phyloP scores from a whole-genome alignment of 2,113 vertebrate genomes.

The Pelecanus crispus region DNA sequence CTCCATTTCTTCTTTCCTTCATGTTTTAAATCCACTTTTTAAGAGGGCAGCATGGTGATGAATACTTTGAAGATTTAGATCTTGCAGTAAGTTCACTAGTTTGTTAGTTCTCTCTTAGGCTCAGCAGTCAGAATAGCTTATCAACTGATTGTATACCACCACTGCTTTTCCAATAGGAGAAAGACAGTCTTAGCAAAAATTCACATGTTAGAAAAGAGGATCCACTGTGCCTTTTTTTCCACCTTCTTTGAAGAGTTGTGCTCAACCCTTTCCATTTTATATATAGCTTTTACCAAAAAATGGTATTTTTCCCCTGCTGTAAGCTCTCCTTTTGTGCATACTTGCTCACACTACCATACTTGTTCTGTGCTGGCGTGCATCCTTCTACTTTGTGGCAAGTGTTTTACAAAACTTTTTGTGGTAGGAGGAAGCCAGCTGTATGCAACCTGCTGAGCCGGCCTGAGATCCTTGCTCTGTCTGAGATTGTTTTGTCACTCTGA shows the following conservation, averaged over 20 bases:
- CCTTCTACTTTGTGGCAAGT: not conserved
- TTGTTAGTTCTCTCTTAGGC: not conserved
- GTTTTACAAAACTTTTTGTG: not conserved
- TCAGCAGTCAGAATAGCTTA: not conserved
- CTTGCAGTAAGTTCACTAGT: not conserved
- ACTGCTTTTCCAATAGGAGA: not conserved
- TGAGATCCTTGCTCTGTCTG: not conserved
- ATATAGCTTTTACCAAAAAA: not conserved
- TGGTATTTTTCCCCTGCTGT: fast-evolving
- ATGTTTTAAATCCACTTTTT: not conserved
- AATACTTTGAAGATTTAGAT: not conserved
- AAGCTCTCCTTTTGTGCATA: not conserved
- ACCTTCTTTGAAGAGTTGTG: not conserved
- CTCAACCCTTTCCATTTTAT: not conserved
- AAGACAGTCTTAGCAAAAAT: not conserved
- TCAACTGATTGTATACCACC: not conserved
- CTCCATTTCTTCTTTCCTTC: not conserved
- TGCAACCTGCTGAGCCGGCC: not conserved
- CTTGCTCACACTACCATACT: not conserved
- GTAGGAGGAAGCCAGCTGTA: not conserved
- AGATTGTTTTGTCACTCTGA: not conserved
- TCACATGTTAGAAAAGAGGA: not conserved
- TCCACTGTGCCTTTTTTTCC: not conserved
- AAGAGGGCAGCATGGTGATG: not conserved
- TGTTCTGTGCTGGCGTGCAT: not conserved